These are phyloP conservation scores for Oscheius sp. DNA, from an alignment of 1,140 invertebrate species.

Conservation along the genomic window DNA sequence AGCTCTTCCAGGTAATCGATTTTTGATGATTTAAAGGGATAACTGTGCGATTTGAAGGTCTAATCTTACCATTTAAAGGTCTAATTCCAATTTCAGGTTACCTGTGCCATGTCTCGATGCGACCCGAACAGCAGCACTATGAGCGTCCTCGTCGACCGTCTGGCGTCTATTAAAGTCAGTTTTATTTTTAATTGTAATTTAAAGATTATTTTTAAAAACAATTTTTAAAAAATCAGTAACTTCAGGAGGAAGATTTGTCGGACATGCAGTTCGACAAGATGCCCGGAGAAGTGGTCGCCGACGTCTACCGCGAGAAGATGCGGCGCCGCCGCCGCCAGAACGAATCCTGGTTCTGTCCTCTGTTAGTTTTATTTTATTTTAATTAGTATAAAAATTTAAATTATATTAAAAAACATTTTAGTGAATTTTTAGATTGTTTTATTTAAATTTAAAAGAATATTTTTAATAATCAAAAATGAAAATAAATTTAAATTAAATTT, in stretches of 20 bases:
- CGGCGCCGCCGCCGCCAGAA: background rate
- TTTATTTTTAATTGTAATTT: background rate
- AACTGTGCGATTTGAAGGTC: background rate
- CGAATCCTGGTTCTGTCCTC: background rate
- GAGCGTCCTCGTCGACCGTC: slow-evolving; percentile 27
- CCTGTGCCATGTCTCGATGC: slow-evolving; percentile 33
- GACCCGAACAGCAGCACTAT: slow-evolving; percentile 35
- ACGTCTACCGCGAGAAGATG: slow-evolving; percentile 29
- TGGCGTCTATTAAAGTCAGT: slow-evolving; percentile 24
- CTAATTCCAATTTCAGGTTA: slow-evolving; percentile 31
- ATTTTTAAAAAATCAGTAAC: background rate
- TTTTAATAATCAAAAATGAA: too few species aligned
- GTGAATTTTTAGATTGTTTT: too few species aligned
- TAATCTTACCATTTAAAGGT: slow-evolving; percentile 10
- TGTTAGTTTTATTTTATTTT: background rate
- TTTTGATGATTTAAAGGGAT: background rate
- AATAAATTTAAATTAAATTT: too few species aligned
- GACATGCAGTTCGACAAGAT: slow-evolving; percentile 23
- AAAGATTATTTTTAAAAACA: background rate
- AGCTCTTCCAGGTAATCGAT: slow-evolving; percentile 24
- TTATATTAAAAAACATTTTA: too few species aligned
- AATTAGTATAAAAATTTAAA: background rate
- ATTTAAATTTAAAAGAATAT: too few species aligned
- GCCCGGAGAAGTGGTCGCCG: slow-evolving; percentile 36
- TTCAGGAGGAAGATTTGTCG: slow-evolving; percentile 29